These are phyloP conservation scores for Micromesistius poutassou DNA, from an alignment of 2,797 vertebrate genomes.

Conservation along the genomic window DNA sequence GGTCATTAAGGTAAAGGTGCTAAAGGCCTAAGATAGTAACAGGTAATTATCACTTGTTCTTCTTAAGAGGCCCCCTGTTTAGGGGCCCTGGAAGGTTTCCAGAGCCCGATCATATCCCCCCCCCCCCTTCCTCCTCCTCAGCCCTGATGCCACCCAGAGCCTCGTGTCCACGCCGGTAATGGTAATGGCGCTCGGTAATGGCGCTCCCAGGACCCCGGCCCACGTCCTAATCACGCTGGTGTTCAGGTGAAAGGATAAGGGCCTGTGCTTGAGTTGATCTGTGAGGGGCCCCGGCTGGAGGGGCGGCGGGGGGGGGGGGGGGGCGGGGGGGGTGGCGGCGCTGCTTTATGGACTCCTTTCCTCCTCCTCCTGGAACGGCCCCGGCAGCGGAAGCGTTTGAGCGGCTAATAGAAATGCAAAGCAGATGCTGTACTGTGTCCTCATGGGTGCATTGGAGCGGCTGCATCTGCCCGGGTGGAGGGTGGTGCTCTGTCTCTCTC, in stretches of 20 bases:
- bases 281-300: slow-evolving; percentile 6
- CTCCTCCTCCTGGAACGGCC: slow-evolving; percentile 36
- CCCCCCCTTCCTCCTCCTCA: not conserved
- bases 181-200: no score
- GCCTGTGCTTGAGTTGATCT: slow-evolving; percentile 30
- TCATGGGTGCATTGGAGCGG: slow-evolving; percentile 13
- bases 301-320: not conserved
- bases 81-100: not conserved
- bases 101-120: not conserved
- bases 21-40: not conserved
- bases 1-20: not conserved
- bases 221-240: slow-evolving; percentile 12
- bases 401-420: slow-evolving; percentile 64
- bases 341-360: slow-evolving; percentile 41
- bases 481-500: not conserved
- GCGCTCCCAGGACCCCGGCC: not conserved
- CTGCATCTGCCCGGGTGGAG: slow-evolving; percentile 15
- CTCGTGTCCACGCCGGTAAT: not conserved
- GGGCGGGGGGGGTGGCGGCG: slow-evolving; percentile 1
- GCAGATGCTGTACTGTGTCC: slow-evolving; percentile 55
- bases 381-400: slow-evolving; percentile 38
- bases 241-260: slow-evolving; percentile 32
- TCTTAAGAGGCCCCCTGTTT: not conserved
- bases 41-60: not conserved
- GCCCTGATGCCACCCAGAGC: not conserved